A percentile compares a stretch with the other conserved stretches of the same genome.
Conservation (phyloP, 1,140 invertebrate genomes). For the Battus philenor region DNA sequence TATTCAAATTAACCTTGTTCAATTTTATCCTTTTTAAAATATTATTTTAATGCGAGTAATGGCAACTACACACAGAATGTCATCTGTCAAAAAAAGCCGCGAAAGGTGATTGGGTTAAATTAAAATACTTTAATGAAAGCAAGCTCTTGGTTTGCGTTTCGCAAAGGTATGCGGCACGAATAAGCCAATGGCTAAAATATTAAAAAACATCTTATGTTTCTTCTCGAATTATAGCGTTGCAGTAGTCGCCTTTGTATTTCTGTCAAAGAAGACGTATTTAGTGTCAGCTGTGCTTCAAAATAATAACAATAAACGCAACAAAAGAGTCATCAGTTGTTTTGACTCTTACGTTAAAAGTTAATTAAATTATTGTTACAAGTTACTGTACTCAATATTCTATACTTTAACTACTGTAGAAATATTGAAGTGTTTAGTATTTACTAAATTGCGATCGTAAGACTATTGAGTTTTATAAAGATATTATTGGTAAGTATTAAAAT, state of each 20-base stretch:
- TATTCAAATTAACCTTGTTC: too few relatives aligned
- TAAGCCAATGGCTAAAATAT: conserved; percentile 2
- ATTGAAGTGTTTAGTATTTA: background rate
- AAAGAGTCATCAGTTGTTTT: too few relatives aligned
- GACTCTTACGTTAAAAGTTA: too few relatives aligned
- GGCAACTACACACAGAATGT: conserved; percentile 1
- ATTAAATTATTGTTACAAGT: background rate
- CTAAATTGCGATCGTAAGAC: background rate
- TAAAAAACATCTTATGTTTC: conserved; percentile 1
- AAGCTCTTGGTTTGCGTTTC: conserved; percentile 2
- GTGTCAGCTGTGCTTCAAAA: conserved; percentile 15
- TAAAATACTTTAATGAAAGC: background rate
- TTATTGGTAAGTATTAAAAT: too few relatives aligned
- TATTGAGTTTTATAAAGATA: too few relatives aligned
- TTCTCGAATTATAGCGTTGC: conserved; percentile 9
- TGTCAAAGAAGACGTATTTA: conserved; percentile 5
- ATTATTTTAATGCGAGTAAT: background rate
- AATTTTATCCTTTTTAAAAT: too few relatives aligned
- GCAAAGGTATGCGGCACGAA: background rate
- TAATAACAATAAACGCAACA: conserved; percentile 14
- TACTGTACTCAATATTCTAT: background rate
- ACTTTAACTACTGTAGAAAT: background rate
- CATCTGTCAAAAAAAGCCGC: background rate
- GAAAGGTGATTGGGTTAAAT: conserved; percentile 10
- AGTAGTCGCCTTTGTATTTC: conserved; percentile 5